phyloP scores from a whole-genome alignment of 2,113 vertebrate species.

The Phrynosoma blainvillii region DNA sequence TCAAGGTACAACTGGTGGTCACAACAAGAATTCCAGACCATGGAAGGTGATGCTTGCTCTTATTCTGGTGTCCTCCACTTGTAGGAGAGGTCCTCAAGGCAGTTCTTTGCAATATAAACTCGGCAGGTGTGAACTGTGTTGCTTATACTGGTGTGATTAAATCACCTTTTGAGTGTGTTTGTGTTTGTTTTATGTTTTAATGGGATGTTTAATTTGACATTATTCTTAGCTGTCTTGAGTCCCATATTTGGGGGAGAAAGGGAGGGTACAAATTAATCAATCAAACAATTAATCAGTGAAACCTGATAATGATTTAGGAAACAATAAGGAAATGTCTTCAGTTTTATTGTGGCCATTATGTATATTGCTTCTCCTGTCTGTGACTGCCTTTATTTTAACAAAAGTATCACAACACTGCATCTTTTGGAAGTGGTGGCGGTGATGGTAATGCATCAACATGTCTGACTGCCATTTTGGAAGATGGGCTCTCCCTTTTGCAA shows the following conservation, averaged over 20 bases:
- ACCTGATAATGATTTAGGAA: background rate
- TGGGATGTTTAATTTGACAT: too few species aligned
- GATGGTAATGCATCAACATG: background rate
- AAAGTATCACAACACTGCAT: background rate
- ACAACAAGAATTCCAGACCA: too few species aligned
- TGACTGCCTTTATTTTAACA: background rate
- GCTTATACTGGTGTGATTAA: too few species aligned
- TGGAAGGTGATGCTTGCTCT: too few species aligned
- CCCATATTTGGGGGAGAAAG: background rate
- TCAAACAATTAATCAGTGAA: background rate
- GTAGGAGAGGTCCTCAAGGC: too few species aligned
- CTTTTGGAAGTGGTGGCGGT: rapidly evolving
- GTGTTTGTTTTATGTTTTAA: too few species aligned
- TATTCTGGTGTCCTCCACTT: too few species aligned
- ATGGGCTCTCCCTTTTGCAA: background rate
- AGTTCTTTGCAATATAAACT: too few species aligned
- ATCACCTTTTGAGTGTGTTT: too few species aligned
- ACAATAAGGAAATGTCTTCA: background rate
- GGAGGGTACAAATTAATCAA: background rate
- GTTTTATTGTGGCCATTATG: background rate
- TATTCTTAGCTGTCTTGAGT: background rate
- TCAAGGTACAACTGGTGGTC: too few species aligned
- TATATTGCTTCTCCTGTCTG: background rate
- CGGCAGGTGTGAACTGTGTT: too few species aligned
- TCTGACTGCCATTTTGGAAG: background rate